Percentiles rank a stretch among this genome's conserved stretches.
Conservation (phyloP, 2,888 invertebrate species). For the Lepidocyrtoides sp. region DNA sequence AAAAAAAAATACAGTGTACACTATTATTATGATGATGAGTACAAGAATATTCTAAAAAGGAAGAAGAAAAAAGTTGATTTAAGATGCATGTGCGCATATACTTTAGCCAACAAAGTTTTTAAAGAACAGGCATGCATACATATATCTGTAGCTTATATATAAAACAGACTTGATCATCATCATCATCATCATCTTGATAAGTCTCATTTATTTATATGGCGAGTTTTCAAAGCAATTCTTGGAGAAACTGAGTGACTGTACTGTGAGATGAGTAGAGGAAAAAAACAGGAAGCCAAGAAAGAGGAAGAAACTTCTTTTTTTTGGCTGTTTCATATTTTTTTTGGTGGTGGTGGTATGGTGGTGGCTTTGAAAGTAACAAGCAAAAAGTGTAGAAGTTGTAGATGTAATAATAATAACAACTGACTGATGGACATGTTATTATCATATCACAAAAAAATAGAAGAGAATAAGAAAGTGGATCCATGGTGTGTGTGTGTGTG, state of each 20-base stretch:
- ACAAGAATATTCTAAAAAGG: constrained; percentile 40
- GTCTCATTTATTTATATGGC: constrained; percentile 40
- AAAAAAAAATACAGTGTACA: neutral
- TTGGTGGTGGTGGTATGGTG: neutral
- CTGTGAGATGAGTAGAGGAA: neutral
- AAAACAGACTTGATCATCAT: neutral
- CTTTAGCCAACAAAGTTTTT: constrained; percentile 52
- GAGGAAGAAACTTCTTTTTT: constrained; percentile 30
- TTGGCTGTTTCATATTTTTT: constrained; percentile 8
- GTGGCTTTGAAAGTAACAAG: neutral
- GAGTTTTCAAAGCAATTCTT: constrained; percentile 21
- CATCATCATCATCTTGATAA: constrained; percentile 13
- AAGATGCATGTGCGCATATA: constrained; percentile 41
- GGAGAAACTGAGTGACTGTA: neutral
- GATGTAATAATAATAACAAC: constrained; percentile 39
- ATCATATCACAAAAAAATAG: constrained; percentile 2
- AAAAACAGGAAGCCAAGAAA: constrained; percentile 21
- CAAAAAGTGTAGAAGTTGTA: neutral
- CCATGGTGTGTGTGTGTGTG: neutral
- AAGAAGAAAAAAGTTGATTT: constrained; percentile 56
- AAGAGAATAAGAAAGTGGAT: constrained; percentile 10
- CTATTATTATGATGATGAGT: neutral
- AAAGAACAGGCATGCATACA: too few relatives aligned
- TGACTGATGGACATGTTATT: constrained; percentile 55
- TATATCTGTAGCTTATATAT: too few relatives aligned